phyloP scores from a whole-genome alignment of 2,113 vertebrate species.

The Edolisoma coerulescens region DNA sequence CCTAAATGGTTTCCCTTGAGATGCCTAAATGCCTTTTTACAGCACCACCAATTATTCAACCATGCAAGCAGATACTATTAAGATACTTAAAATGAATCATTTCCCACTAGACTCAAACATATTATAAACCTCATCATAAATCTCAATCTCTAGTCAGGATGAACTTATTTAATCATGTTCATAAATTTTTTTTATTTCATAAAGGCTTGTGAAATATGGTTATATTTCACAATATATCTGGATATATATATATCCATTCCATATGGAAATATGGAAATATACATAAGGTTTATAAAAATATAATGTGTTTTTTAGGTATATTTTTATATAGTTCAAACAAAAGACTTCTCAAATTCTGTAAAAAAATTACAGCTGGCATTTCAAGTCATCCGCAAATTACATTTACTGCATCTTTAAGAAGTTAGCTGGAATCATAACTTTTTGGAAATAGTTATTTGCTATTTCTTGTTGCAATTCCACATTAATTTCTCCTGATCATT shows the following conservation, averaged over 20 bases:
- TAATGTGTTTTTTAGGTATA: background rate
- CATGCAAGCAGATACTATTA: background rate
- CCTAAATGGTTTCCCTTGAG: background rate
- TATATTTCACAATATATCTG: too few species aligned
- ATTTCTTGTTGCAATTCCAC: background rate
- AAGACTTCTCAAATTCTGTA: background rate
- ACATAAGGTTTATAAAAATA: background rate
- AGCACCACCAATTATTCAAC: background rate
- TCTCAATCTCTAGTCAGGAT: background rate
- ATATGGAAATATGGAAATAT: too few species aligned
- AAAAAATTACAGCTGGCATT: background rate
- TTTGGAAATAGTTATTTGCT: background rate
- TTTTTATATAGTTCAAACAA: background rate
- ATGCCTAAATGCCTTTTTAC: conserved; percentile 4
- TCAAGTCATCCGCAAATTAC: background rate
- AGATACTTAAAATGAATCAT: background rate
- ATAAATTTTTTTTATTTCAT: background rate
- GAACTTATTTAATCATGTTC: background rate
- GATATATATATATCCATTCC: too few species aligned
- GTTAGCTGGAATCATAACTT: background rate
- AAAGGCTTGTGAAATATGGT: background rate
- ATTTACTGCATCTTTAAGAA: background rate
- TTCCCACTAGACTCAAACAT: background rate
- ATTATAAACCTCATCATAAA: background rate
- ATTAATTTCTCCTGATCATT: background rate